These are phyloP conservation scores for Oconnorella tubifera DNA, from an alignment of 2,888 invertebrate genomes.

Conservation along the genomic window DNA sequence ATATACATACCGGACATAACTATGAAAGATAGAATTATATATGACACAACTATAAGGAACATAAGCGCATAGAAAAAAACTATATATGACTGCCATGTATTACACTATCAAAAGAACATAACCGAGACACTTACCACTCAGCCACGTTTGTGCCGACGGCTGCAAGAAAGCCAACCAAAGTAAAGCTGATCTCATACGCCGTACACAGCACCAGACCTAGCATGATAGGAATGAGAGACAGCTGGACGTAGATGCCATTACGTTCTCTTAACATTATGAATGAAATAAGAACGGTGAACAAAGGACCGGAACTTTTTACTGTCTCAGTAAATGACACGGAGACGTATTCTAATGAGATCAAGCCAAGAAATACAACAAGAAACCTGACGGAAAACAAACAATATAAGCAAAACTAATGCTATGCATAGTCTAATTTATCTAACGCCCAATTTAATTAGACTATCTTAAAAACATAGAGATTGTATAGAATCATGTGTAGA, in stretches of 20 bases:
- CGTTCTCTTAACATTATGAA: constrained; percentile 57
- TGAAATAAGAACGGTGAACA: constrained; percentile 74
- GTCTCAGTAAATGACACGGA: constrained; percentile 78
- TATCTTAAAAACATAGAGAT: too few relatives aligned
- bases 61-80: too few relatives aligned
- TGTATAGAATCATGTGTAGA: too few relatives aligned
- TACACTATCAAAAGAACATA: too few relatives aligned
- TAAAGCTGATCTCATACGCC: constrained; percentile 73
- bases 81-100: too few relatives aligned
- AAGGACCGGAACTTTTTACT: constrained; percentile 74
- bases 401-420: too few relatives aligned
- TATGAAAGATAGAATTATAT: too few relatives aligned
- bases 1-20: too few relatives aligned
- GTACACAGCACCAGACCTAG: constrained; percentile 72
- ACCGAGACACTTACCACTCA: constrained; percentile 66
- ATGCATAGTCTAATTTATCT: too few relatives aligned
- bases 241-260: constrained; percentile 43
- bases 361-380: constrained; percentile 69
- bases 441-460: too few relatives aligned
- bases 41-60: too few relatives aligned
- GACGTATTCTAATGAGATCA: constrained; percentile 72
- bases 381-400: constrained; percentile 59
- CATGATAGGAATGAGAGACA: constrained; percentile 74
- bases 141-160: constrained; percentile 75
- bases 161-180: constrained; percentile 69